These are phyloP conservation scores for Andrena haemorrhoa DNA, from an alignment of 2,888 invertebrate genomes.

Conservation along the genomic window DNA sequence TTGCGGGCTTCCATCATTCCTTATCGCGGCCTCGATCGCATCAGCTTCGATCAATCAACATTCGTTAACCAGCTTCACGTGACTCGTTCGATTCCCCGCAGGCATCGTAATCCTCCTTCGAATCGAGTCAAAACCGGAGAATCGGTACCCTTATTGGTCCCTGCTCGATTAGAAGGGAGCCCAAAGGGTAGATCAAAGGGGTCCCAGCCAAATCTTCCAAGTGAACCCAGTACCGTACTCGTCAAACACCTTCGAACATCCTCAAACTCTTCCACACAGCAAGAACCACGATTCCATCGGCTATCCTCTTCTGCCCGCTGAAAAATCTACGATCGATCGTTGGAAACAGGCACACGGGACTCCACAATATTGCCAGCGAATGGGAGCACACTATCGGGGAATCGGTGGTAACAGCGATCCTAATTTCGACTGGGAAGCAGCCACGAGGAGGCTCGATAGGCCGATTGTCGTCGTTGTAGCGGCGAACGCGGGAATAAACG, in stretches of 20 bases:
- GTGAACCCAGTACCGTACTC: too few relatives aligned
- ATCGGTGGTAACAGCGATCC: constrained; percentile 4
- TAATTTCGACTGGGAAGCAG: constrained; percentile 19
- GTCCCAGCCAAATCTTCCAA: neutral
- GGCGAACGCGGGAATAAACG: constrained; percentile 62
- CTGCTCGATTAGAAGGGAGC: neutral
- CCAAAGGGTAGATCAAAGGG: neutral
- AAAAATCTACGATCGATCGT: neutral
- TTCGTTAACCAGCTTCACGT: constrained; percentile 3
- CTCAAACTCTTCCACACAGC: neutral
- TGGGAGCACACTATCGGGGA: neutral
- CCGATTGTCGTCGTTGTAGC: constrained; percentile 54
- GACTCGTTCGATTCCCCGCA: neutral
- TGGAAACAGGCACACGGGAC: too few relatives aligned
- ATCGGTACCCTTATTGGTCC: neutral
- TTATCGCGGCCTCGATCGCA: constrained; percentile 13
- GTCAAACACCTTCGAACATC: neutral
- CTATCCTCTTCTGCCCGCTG: neutral
- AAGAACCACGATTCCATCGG: neutral
- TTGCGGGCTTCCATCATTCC: neutral
- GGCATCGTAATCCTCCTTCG: neutral
- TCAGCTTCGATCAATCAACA: constrained; percentile 12
- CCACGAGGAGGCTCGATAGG: constrained; percentile 37
- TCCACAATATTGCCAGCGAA: too few relatives aligned
- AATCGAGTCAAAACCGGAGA: neutral